Conservation (phyloP, 1,140 invertebrate species). For the Trichonephila inaurata region DNA sequence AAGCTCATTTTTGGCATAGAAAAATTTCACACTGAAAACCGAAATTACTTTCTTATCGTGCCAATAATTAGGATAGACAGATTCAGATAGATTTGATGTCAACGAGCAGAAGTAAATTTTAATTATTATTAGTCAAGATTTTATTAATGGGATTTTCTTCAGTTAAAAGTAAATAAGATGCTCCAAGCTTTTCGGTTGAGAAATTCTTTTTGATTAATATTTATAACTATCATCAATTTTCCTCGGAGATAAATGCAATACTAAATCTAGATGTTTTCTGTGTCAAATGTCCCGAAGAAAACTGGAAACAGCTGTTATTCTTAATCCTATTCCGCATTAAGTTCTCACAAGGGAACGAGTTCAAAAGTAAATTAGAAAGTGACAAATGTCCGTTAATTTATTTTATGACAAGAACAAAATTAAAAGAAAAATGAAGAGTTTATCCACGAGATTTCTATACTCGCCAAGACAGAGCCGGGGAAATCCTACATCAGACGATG, state of each 20-base stretch:
- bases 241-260: neutral
- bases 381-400: conserved; percentile 31
- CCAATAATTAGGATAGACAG: no score
- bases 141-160: neutral
- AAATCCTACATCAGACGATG: conserved; percentile 25
- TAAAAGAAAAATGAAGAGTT: conserved; percentile 27
- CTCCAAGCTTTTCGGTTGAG: no score
- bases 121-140: neutral
- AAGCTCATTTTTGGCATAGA: no score
- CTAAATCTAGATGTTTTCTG: neutral
- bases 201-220: neutral
- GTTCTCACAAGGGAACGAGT: neutral
- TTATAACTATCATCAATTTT: neutral
- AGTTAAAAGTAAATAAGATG: no score
- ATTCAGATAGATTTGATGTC: no score
- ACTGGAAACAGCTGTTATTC: neutral
- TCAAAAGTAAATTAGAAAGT: conserved; percentile 20
- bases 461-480: neutral
- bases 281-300: neutral
- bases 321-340: neutral
- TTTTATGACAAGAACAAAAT: conserved; percentile 17
- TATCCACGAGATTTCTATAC: neutral
- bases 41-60: no score
- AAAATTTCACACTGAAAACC: no score
- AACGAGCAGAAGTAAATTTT: neutral